Base-by-base conservation (phyloP, 2,888 invertebrate genomes). In the Callimorpha dominula region DNA sequence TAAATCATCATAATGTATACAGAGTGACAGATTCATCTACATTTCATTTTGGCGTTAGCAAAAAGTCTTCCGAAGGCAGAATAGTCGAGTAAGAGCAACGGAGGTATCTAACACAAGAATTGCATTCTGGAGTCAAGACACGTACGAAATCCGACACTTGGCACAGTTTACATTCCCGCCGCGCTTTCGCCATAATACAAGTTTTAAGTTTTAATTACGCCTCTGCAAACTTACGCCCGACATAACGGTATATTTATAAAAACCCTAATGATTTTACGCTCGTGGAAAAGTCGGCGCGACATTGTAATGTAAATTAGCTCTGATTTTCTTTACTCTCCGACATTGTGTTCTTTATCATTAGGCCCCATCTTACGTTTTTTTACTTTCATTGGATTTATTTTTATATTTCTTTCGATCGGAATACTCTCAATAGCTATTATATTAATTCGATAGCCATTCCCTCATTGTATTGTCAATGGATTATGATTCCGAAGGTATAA, bases 201-300 rank as follows among this genome's bases (percentile, higher is more conserved):
- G 89, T 92, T 94, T 92, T 91, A 92, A 94, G 91, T 94, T 95
- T 95, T 95, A 95, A 95, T 95, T 94, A 94, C 93, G 88, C 86
- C 83, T 88, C 87, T 86, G 86, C 85, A 90, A 90, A 89, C 88
- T 90, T 89, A 86, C 85, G 75, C 77, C 69, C 76, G 76, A 84
- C 79, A 78, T 85, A 85, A 87, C 64, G 76, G 79, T 72, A 80
- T 83, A 82, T 83, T 84, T 84, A 81, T 80, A 82, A 86, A 87
- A 86, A 80, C 77, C 78, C 78, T 82, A 86, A 87, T 87, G 83
- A 86, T 84, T 77, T 74, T 72, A 74, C 65, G 74, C 81, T 81
- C 72, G 64, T 65, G 74, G 57, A 81, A 82, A 83, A 77, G 72
- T 72, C 75, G 66, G 67, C 76, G 70, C 68, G 81, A 69, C 72